Conservation (phyloP, 1,140 invertebrate genomes). For the Drosophila sulfurigaster region DNA sequence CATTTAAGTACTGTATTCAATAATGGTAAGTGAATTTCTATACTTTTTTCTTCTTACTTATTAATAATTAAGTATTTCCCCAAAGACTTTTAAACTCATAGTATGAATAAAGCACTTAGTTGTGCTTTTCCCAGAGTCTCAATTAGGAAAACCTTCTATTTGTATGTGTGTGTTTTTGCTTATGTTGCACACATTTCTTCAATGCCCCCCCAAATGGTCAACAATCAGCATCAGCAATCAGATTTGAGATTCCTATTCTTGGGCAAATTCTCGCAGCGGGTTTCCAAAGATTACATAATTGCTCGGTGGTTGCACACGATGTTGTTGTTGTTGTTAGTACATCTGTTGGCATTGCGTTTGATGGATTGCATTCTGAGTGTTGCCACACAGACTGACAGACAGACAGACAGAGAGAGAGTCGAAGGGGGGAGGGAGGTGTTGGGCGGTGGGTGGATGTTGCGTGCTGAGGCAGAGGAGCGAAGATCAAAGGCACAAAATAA, state of each 20-base stretch:
- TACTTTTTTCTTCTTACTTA: too few species aligned
- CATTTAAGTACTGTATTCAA: too few species aligned
- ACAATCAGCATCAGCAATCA: conserved; percentile 11
- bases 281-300: conserved; percentile 65
- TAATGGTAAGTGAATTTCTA: too few species aligned
- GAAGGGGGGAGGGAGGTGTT: conserved; percentile 20
- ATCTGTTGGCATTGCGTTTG: conserved; percentile 54
- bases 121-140: too few species aligned
- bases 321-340: conserved; percentile 5
- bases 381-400: conserved; percentile 50
- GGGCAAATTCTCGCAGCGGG: conserved; percentile 46
- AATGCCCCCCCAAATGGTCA: not conserved
- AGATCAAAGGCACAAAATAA: conserved; percentile 69
- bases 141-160: too few species aligned
- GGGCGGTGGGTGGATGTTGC: not conserved
- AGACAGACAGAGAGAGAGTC: not conserved
- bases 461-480: conserved; percentile 45
- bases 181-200: not conserved
- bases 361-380: conserved; percentile 80
- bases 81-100: too few species aligned
- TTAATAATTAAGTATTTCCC: too few species aligned
- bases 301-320: conserved; percentile 62
- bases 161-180: not conserved
- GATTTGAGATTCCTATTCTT: conserved; percentile 22
- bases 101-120: too few species aligned